Evolutionary conservation across 2,113 vertebrate genomes (phyloP), one percentile per base, ranked within the genome.

Genomic region (Drymodes brunneopygia): DNA sequence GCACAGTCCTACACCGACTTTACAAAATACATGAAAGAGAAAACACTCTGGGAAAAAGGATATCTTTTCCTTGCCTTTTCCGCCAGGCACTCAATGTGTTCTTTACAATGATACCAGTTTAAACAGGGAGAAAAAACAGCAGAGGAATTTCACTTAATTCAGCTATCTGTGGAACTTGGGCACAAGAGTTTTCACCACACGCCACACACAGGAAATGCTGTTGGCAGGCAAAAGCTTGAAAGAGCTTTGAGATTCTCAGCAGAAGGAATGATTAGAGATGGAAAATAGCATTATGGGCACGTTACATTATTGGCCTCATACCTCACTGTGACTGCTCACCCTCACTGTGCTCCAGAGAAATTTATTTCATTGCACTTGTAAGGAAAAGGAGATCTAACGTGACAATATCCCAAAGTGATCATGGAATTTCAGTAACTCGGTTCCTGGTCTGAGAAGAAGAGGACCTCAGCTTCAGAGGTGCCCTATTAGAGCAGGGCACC

Each of bases 1-100:
- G 16, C 54, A 50, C 0, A 56, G 19, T 24, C 57, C 72, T 42
- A 74, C 12, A 40, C 6, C 0, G 0, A 35, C 36, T 84, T 62
- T 42, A 80, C 42, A 24, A 86, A 88, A 90, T 1, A 58, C 9
- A 18, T 24, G 24, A 62, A 81, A 86, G 67, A 91, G 36, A 84
- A 84, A 84, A 84, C 50, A 81, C 18, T 54, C 35, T 2, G 21
- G n/a, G 60, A 81, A 83, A 64, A 7, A 82, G 15, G 7, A 17
- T 28, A 15, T 60, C 19, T 67, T 78, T 74, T 79, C 45, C 66
- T 81, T 72, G 31, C 25, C 77, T 94, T 21, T 84, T 87, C 45
- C 24, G 5, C 36, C 53, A 87, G 65, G 29, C 25, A 67, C 27
- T 61, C 56, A 21, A 4, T 20, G n/a, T 36, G 36, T 33, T 73